These are phyloP conservation scores for Circaetus cinerascens DNA, from an alignment of 2,113 vertebrate genomes.

Conservation along the genomic window DNA sequence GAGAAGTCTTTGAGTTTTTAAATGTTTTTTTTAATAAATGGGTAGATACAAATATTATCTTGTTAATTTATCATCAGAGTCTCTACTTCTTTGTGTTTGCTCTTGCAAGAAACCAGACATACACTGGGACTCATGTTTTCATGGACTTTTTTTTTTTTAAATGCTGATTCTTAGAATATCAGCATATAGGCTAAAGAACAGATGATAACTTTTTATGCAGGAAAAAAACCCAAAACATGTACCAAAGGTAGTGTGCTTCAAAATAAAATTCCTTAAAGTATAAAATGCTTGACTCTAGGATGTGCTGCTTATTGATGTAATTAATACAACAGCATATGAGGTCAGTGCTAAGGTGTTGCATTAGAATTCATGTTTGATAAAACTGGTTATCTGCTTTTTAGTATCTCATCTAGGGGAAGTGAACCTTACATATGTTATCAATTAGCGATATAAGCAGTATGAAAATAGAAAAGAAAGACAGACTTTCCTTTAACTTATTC, in stretches of 20 bases:
- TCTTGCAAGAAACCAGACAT: neutral
- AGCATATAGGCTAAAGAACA: neutral
- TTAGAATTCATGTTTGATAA: neutral
- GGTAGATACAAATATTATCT: neutral
- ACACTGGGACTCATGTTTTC: neutral
- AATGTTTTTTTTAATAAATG: neutral
- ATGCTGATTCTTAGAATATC: neutral
- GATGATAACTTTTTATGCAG: neutral
- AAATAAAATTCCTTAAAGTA: neutral
- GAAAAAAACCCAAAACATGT: fast-evolving
- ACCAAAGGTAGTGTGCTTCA: neutral
- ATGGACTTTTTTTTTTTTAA: neutral
- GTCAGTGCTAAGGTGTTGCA: neutral
- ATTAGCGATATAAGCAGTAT: neutral
- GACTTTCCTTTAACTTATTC: neutral
- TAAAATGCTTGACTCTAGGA: neutral
- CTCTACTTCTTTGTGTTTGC: neutral
- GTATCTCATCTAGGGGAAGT: neutral
- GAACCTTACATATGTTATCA: neutral
- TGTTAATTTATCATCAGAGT: neutral
- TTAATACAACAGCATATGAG: neutral
- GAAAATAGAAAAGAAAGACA: neutral
- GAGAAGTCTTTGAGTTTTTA: neutral
- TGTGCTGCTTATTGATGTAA: neutral
- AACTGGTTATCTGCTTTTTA: neutral